These are phyloP conservation scores for Zootoca vivipara DNA, from an alignment of 2,113 vertebrate species.

Conservation along the genomic window DNA sequence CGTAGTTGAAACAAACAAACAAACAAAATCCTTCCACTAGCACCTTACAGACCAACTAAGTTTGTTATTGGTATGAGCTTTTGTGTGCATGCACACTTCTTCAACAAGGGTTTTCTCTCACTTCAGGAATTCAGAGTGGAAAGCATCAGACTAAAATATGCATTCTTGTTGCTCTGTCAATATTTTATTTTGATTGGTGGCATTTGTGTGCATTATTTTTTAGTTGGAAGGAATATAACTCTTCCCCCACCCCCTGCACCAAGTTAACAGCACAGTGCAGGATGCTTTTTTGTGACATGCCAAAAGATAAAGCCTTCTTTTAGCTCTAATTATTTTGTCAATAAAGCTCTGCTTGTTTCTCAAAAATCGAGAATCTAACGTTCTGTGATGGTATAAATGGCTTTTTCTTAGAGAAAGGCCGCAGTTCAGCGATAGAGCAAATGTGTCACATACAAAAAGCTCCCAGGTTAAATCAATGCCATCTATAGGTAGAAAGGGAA, in stretches of 20 bases:
- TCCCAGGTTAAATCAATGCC: not conserved
- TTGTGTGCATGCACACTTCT: too few relatives aligned
- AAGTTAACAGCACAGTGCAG: constrained; percentile 27
- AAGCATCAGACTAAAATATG: constrained; percentile 25
- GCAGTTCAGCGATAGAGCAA: not conserved
- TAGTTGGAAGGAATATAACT: not conserved
- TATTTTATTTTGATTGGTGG: constrained; percentile 25
- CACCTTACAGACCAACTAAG: too few relatives aligned
- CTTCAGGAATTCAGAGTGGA: not conserved
- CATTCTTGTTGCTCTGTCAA: not conserved
- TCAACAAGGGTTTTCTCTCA: not conserved
- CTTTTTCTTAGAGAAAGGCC: not conserved
- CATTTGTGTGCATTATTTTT: constrained; percentile 35
- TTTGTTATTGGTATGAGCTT: too few relatives aligned
- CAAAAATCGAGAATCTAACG: not conserved
- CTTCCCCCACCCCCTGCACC: not conserved
- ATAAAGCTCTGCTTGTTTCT: constrained; percentile 24
- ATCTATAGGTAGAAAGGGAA: not conserved
- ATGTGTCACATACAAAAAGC: not conserved
- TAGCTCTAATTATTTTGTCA: constrained; percentile 27
- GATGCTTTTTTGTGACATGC: constrained; percentile 15
- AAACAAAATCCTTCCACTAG: too few relatives aligned
- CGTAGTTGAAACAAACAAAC: too few relatives aligned
- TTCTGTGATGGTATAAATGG: constrained; percentile 1
- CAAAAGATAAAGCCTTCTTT: constrained; percentile 17